Evolutionary conservation across 2,888 invertebrate species (phyloP), one percentile per base, ranked within the genome.

Genomic region (Ornithoptera priamus): DNA sequence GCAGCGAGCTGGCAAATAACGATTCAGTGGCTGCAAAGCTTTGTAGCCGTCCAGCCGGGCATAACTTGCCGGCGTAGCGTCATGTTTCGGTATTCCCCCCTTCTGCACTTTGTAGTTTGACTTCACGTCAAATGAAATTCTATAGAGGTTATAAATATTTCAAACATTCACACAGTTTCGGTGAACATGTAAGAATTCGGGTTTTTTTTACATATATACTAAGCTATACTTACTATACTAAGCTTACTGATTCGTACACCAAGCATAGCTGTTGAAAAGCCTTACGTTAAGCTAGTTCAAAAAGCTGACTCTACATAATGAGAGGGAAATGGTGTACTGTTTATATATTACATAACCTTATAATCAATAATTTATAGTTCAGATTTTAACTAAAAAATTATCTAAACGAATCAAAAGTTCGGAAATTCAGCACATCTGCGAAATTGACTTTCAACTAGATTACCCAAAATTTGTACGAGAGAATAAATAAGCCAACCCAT

Each of bases 21-120:
- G 64, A 67, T 53, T 63, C 63, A 67, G 24, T 64, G 63, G 56
- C 46, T 67, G 56, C 70, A 64, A 67, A 67, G 70, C 70, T 70
- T 70, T 70, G 69, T 66, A 67, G 56, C 65, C 64, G 53, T n/a
- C 63, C 63, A 64, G 46, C 67, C 64, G 60, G 42, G 59, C 63
- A 65, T 67, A 67, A 67, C 64, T 39, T 30, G 67, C 53, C 36
- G 22, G 39, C 46, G n/a, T 58, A 59, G 69, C 58, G 36, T 68
- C 62, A 62, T 50, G 50, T 66, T 70, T 62, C 58, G 57, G 59
- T 62, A 68, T 63, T 68, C 58, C 50, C 36, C 58, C 42, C 30
- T 68, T 59, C 63, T 63, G 68, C 58, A 50, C 58, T 68, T 36
- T 63, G 50, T 46, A 24, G 30, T 63, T 58, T 63, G 58, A 68